These are phyloP conservation scores for Allygus modestus DNA, from an alignment of 2,888 invertebrate genomes.

Conservation along the genomic window DNA sequence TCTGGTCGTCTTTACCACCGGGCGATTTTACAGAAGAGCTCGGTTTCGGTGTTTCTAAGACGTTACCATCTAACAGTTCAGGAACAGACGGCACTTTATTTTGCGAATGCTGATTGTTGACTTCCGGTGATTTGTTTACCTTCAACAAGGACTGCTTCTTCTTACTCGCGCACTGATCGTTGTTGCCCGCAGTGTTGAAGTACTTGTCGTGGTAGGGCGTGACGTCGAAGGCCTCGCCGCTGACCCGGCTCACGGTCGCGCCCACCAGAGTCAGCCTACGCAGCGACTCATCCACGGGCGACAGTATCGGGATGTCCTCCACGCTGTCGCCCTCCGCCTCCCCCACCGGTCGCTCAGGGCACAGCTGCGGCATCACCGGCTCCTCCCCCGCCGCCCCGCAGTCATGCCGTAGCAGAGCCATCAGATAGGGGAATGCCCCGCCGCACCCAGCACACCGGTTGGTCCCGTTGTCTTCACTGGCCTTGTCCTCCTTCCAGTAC, in stretches of 20 bases:
- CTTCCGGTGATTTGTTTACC: not conserved
- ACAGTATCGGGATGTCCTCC: constrained; percentile 63
- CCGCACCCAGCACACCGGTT: constrained; percentile 53
- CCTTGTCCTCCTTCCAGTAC: constrained; percentile 61
- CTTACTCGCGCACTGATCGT: not conserved
- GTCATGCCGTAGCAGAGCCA: constrained; percentile 52
- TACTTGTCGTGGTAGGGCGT: not conserved
- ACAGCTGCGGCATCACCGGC: constrained; percentile 60
- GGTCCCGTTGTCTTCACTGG: constrained; percentile 1
- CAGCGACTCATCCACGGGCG: constrained; percentile 54
- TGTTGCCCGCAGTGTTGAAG: not conserved
- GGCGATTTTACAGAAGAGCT: constrained; percentile 9
- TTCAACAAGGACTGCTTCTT: not conserved
- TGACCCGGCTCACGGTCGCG: constrained; percentile 36
- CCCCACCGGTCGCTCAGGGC: constrained; percentile 52
- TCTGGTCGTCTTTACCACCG: not conserved
- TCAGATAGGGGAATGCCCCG: constrained; percentile 50
- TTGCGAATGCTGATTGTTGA: not conserved
- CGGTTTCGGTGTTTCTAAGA: not conserved
- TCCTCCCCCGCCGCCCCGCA: constrained; percentile 50
- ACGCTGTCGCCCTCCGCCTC: constrained; percentile 30
- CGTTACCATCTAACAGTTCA: not conserved
- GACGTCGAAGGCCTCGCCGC: constrained; percentile 32
- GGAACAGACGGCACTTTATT: not conserved
- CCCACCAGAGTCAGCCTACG: constrained; percentile 7